phyloP scores from a whole-genome alignment of 2,113 vertebrate genomes.

The Cromileptes altivelis region DNA sequence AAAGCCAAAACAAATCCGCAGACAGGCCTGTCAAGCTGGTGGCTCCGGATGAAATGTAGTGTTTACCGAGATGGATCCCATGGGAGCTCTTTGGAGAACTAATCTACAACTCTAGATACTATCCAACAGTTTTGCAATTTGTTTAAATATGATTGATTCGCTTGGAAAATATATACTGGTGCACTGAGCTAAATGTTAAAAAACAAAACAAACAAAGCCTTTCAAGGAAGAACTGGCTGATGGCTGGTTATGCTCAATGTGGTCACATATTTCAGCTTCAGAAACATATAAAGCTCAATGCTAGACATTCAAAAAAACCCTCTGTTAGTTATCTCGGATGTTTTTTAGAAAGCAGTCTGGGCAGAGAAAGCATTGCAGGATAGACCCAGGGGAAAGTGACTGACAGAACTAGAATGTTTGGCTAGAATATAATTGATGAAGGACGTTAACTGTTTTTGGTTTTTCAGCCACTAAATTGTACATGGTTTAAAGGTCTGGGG shows the following conservation, averaged over 20 bases:
- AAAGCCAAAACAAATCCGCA: constrained; percentile 68
- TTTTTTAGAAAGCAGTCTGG: neutral
- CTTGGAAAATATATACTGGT: constrained; percentile 65
- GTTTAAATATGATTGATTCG: constrained; percentile 79
- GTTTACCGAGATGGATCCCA: constrained; percentile 72
- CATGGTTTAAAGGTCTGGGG: neutral
- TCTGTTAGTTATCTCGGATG: constrained; percentile 7
- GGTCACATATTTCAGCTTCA: constrained; percentile 5
- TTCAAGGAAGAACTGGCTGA: constrained; percentile 54
- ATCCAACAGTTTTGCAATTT: constrained; percentile 75
- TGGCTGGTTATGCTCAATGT: constrained; percentile 52
- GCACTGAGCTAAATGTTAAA: constrained; percentile 63
- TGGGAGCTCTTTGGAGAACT: constrained; percentile 73
- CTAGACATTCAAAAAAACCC: neutral
- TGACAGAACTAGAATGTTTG: neutral
- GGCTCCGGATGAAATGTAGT: constrained; percentile 74
- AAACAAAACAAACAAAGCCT: constrained; percentile 60
- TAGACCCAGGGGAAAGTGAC: neutral
- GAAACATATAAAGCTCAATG: neutral
- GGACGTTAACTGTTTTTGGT: neutral
- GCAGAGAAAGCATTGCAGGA: neutral
- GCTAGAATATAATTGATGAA: neutral
- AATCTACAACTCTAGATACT: constrained; percentile 75
- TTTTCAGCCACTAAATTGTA: neutral
- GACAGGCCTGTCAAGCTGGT: constrained; percentile 68